Evolutionary conservation across 2,888 invertebrate species (phyloP).

Genomic region (Serripes groenlandicus): DNA sequence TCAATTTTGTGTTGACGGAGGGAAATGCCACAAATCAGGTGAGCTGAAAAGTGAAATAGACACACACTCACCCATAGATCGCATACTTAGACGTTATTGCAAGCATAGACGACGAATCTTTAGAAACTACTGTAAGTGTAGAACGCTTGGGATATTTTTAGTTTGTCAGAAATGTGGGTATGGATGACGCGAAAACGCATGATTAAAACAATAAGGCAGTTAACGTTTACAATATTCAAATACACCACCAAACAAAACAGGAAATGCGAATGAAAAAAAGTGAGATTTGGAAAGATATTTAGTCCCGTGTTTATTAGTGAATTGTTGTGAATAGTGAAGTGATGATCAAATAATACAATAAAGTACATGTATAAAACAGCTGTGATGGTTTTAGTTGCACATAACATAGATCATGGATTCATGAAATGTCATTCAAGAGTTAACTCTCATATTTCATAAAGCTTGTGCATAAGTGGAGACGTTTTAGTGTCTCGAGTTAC

Average conservation of each 20-base stretch:
- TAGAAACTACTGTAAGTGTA: conserved; percentile 83
- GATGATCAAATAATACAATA: not conserved
- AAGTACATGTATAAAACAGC: not conserved
- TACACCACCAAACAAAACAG: not conserved
- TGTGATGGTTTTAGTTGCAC: too few relatives aligned
- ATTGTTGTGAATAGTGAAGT: conserved; percentile 6
- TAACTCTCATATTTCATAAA: too few relatives aligned
- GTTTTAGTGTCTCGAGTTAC: too few relatives aligned
- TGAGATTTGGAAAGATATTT: conserved; percentile 13
- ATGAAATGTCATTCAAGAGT: too few relatives aligned
- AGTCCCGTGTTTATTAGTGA: conserved; percentile 13
- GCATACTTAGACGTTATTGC: conserved; percentile 80
- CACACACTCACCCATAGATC: conserved; percentile 80
- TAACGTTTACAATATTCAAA: too few relatives aligned
- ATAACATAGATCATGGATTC: too few relatives aligned
- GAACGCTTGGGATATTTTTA: conserved; percentile 83
- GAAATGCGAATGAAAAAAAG: not conserved
- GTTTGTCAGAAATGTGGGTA: conserved; percentile 82
- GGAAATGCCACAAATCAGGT: conserved; percentile 88
- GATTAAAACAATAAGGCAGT: not conserved
- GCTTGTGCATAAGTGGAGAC: too few relatives aligned
- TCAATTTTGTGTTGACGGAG: conserved; percentile 91
- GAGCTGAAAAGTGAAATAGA: conserved; percentile 78
- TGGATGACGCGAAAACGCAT: conserved; percentile 63
- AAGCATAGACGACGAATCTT: conserved; percentile 78